Base-by-base conservation (phyloP, 2,888 invertebrate species). In the Leucophenga maculata region DNA sequence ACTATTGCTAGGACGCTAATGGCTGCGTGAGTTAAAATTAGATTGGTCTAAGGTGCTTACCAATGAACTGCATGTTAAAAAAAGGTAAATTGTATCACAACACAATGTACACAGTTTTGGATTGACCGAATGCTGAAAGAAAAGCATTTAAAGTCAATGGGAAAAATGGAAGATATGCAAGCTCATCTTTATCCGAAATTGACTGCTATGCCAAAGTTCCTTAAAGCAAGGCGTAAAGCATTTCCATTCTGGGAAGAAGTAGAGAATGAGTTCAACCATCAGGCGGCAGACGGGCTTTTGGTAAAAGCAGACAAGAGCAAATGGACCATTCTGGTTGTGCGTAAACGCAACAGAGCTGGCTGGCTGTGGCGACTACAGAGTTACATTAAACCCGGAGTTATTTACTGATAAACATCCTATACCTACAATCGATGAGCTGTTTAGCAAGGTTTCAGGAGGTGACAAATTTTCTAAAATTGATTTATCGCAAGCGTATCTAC, bases 401-500 rank as follows among this genome's bases (percentile, higher is more conserved):
- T 57, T 77, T 13, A 73, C 77, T 1, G 78, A 83, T 66, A 73
- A 78, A 65, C 74, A 84, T 67, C 83, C 82, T 1, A 65, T 83
- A 48, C 83, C 78, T 11, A 75, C 75, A 32, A 74, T 77, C 0
- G 77, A 81, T 8, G 80, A 79, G 69, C 67, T 73, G 69, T 83
- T 77, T 76, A 75, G 69, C 32, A 70, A 62, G 9, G 72, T 84
- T 68, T 68, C 76, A 16, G 78, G 77, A 1, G 79, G 80, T 0
- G 62, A 9, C 75, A 77, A 44, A 71, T 66, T 79, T 72, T 73
- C 76, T 6, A 79, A 82, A 72, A 83, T 78, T 55, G 84, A 86
- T 74, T 74, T 86, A 18, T 68, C 70, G 1, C 77, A 79, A 62
- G 86, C 87, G 4, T 88, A 87, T 67, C 75, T 85, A 71, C 85